Conservation (phyloP, 2,113 vertebrate genomes). For the Tragelaphus scriptus region DNA sequence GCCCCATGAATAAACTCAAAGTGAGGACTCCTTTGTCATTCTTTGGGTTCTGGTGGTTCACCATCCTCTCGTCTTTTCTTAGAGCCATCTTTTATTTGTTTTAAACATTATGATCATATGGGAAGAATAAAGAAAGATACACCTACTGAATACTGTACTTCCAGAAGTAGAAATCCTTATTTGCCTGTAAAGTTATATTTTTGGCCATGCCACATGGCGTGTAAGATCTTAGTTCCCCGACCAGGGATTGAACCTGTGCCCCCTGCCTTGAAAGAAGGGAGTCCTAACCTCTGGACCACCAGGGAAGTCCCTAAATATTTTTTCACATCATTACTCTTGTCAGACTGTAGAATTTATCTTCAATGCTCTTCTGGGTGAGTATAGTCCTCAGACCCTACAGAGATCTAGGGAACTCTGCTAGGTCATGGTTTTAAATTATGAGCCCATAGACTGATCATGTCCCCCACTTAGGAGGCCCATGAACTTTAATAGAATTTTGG, state of each 20-base stretch:
- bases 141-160: not conserved
- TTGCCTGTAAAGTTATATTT: not conserved
- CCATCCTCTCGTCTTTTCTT: not conserved
- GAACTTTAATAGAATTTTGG: not conserved
- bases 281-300: not conserved
- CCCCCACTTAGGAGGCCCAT: not conserved
- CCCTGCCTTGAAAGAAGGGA: not conserved
- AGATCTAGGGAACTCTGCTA: not conserved
- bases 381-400: not conserved
- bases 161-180: not conserved
- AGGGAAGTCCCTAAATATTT: not conserved
- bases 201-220: not conserved
- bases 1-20: accelerated
- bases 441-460: not conserved
- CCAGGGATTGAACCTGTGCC: not conserved
- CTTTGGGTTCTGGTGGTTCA: not conserved
- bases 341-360: not conserved
- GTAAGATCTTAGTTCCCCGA: not conserved
- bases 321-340: not conserved
- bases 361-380: not conserved
- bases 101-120: not conserved
- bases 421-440: not conserved
- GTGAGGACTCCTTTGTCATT: not conserved
- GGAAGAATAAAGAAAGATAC: not conserved
- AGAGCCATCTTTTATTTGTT: not conserved